phyloP scores from a whole-genome alignment of 2,888 invertebrate genomes.

The Philereme vetulata region DNA sequence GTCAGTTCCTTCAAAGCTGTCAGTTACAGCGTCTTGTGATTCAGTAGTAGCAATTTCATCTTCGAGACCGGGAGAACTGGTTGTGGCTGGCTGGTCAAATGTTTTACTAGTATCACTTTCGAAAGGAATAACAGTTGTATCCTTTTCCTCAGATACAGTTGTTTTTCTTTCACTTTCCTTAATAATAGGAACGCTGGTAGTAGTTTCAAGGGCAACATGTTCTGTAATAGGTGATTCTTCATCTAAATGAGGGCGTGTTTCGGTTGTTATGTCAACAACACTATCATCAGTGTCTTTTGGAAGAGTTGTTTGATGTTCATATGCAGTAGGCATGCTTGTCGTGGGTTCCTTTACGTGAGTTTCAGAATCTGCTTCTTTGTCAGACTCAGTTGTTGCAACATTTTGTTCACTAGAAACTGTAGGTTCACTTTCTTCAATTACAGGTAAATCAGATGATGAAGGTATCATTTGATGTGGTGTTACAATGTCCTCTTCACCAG shows the following conservation, averaged over 20 bases:
- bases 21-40: constrained; percentile 20
- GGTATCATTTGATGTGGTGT: constrained; percentile 29
- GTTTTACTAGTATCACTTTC: constrained; percentile 6
- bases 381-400: constrained; percentile 17
- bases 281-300: constrained; percentile 16
- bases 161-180: constrained; percentile 29
- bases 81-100: constrained; percentile 18
- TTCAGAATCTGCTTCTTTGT: constrained; percentile 14
- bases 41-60: constrained; percentile 37
- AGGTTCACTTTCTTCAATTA: constrained; percentile 12
- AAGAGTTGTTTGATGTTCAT: constrained; percentile 18
- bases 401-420: constrained; percentile 14
- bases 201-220: constrained; percentile 12
- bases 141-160: constrained; percentile 16
- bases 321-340: constrained; percentile 18
- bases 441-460: constrained; percentile 15
- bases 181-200: constrained; percentile 15
- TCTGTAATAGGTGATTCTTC: constrained; percentile 13
- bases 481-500: constrained; percentile 36
- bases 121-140: constrained; percentile 4
- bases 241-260: constrained; percentile 13
- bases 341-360: constrained; percentile 1
- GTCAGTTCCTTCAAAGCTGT: constrained; percentile 22
- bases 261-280: constrained; percentile 13
- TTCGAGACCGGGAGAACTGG: constrained; percentile 31